phyloP scores from a whole-genome alignment of 2,113 vertebrate genomes.

The Podocnemis expansa region DNA sequence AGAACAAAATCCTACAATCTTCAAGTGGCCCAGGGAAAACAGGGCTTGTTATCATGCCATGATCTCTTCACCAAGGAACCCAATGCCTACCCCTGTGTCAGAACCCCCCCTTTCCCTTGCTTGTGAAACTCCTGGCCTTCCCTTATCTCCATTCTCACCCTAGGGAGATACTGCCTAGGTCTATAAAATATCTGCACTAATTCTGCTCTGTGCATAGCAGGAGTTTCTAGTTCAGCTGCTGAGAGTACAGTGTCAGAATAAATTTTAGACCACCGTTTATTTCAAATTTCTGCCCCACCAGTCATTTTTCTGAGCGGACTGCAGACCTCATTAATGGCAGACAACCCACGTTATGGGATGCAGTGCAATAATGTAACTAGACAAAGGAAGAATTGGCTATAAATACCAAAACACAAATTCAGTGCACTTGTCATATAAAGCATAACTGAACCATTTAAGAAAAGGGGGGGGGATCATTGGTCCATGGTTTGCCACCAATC shows the following conservation, averaged over 20 bases:
- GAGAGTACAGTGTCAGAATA: neutral
- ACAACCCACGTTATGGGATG: neutral
- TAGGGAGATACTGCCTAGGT: neutral
- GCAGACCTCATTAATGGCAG: neutral
- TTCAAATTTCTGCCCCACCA: neutral
- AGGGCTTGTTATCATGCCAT: neutral
- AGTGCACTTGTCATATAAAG: neutral
- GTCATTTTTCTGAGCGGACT: neutral
- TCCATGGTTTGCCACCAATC: constrained; percentile 27
- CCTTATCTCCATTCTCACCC: neutral
- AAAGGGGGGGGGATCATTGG: neutral
- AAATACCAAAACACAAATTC: neutral
- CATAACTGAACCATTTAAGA: neutral
- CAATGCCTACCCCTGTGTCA: neutral
- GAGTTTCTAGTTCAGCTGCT: neutral
- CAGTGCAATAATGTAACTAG: neutral
- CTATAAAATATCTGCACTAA: neutral
- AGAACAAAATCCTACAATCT: neutral
- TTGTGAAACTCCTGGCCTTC: neutral
- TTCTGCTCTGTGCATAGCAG: neutral
- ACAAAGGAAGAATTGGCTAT: neutral
- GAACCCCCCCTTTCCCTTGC: neutral
- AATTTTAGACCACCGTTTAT: too few species aligned
- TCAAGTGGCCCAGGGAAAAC: neutral
- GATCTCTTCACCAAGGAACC: neutral